phyloP scores from a whole-genome alignment of 2,797 vertebrate species.

The Pelochelys cantorii region DNA sequence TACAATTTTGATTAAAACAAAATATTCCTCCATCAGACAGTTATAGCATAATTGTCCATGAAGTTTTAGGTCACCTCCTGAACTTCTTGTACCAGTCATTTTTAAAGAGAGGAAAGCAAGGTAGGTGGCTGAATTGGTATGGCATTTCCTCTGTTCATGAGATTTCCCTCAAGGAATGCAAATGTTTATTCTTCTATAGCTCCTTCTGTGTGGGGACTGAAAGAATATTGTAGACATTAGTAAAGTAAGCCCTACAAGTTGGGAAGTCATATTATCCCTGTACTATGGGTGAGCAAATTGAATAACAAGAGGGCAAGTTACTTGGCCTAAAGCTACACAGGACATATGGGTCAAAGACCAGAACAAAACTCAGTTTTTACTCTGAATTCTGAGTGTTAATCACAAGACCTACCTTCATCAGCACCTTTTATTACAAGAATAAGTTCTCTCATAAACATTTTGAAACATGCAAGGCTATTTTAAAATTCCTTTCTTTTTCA shows the following conservation, averaged over 20 bases:
- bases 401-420: neutral
- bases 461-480: neutral
- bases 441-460: slow-evolving; percentile 1
- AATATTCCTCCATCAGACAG: neutral
- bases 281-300: neutral
- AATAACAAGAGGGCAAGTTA: neutral
- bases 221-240: neutral
- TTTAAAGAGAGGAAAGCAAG: neutral
- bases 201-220: neutral
- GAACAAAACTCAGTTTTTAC: neutral
- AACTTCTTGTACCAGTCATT: neutral
- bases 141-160: neutral
- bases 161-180: neutral
- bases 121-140: neutral
- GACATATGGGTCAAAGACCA: neutral
- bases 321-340: neutral
- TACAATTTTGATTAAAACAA: neutral
- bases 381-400: neutral
- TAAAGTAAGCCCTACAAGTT: neutral
- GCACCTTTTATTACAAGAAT: neutral
- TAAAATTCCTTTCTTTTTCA: slow-evolving; percentile 18
- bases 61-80: neutral
- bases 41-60: neutral
- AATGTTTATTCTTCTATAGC: neutral
- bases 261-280: neutral